Base-by-base conservation (phyloP, 2,113 vertebrate genomes). In the Nematolebias whitei region DNA sequence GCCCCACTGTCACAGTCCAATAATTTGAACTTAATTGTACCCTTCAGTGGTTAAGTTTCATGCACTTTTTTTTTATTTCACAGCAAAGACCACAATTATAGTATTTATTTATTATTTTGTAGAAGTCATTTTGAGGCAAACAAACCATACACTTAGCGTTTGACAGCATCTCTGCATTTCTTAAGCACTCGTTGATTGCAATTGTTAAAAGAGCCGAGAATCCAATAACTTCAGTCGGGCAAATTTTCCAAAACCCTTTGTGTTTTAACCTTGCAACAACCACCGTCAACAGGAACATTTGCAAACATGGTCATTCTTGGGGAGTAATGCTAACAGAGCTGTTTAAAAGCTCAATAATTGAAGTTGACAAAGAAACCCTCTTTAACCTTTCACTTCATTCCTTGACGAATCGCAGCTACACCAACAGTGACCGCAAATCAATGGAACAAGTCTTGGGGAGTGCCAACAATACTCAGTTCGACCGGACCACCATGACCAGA, bases 381-480 rank as follows among this genome's bases (percentile, higher is more conserved):
- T 18, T n/a, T 23, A 6, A 13, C 32, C 13, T 71, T 35, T 19
- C 14, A 43, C 9, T 53, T 50, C 2, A 60, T 43, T 38, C 38
- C 47, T 49, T 55, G 22, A 63, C 24, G 72, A 26, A 48, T 29
- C 45, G 29, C 45, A 15, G 48, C 48, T 64, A 23, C 22, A 50
- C 29, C 47, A 32, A 71, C 41, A 24, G 16, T 8, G 19, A 24
- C 55, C 19, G 44, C 62, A 65, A 14, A 68, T 68, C 59, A 74
- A 35, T 72, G 16, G 39, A 49, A 51, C 48, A 50, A 54, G 22
- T 50, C 18, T 39, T n/a, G 51, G 20, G 32, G 23, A 32, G 11
- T 12, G 24, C 32, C 29, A 26, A 51, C 39, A 23, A 18, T 32
- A 5, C 44, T 70, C 20, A 48, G 9, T 61, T 70, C 58, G 48